Evolutionary conservation across 1,140 invertebrate genomes (phyloP), one percentile per base, ranked within the genome.

Genomic region (Argopecten irradians): DNA sequence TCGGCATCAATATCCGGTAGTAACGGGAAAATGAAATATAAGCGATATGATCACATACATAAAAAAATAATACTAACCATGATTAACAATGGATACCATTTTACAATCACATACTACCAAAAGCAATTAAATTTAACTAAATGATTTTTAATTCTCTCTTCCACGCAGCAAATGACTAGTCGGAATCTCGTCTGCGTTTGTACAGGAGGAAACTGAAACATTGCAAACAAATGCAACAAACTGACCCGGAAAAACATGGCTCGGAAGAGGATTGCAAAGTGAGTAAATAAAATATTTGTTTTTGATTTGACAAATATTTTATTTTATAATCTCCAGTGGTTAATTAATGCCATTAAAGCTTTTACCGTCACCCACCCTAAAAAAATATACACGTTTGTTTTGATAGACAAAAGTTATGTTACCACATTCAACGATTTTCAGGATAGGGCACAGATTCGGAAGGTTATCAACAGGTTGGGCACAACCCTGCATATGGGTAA

Each of bases 1-100:
- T 89, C 94, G 93, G 84, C 19, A 86, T 55, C 84, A 43, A 32
- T 86, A 22, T 92, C 91, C 90, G 88, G 84, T 55, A 22, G 83
- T 32, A 28, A 71, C 55, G 55, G 55, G 55, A 71, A 71, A 71
- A 71, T 71, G 28, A 5, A 71, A 28, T n/a, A n/a, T n/a, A n/a
- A n/a, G n/a, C n/a, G n/a, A n/a, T n/a, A n/a, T n/a, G n/a, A n/a
- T n/a, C n/a, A n/a, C n/a, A n/a, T n/a, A n/a, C n/a, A n/a, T n/a
- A n/a, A n/a, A n/a, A n/a, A n/a, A n/a, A n/a, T n/a, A n/a, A n/a
- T n/a, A n/a, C n/a, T n/a, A n/a, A n/a, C n/a, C n/a, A n/a, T n/a
- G n/a, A n/a, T n/a, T n/a, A n/a, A n/a, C n/a, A n/a, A n/a, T n/a
- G n/a, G n/a, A n/a, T n/a, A n/a, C n/a, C n/a, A n/a, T n/a, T n/a